phyloP scores from a whole-genome alignment of 1,140 invertebrate genomes.

The Leptestheria dahalacensis region DNA sequence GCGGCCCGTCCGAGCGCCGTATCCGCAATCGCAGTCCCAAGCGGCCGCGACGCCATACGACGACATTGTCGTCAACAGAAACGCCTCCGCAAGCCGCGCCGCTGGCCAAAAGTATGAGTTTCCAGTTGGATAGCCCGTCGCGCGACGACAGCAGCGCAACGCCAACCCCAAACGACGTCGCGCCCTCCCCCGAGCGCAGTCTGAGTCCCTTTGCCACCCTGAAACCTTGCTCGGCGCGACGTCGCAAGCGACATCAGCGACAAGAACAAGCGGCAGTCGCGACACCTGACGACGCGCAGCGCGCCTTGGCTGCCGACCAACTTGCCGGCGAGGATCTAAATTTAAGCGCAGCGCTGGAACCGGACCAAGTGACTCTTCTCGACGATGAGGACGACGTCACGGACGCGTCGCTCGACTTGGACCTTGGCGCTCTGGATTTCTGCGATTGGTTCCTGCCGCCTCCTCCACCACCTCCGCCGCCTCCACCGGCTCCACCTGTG shows the following conservation, averaged over 20 bases:
- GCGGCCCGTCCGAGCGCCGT: not conserved
- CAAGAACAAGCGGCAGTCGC: not conserved
- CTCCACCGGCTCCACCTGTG: not conserved
- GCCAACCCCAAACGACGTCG: not conserved
- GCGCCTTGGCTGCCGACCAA: not conserved
- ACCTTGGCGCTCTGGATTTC: not conserved
- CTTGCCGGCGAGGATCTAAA: not conserved
- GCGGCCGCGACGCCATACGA: slow-evolving; percentile 6
- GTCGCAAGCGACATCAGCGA: not conserved
- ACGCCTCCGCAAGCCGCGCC: not conserved
- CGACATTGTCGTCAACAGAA: not conserved
- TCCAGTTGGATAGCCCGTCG: not conserved
- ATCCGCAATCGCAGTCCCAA: slow-evolving; percentile 2
- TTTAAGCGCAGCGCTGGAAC: not conserved
- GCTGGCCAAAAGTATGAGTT: not conserved
- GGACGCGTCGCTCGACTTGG: not conserved
- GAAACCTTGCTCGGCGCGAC: not conserved
- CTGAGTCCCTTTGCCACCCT: not conserved
- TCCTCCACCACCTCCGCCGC: too few relatives aligned
- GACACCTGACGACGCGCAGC: not conserved
- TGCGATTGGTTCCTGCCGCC: not conserved
- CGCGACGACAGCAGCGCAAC: not conserved
- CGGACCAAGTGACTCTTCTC: not conserved
- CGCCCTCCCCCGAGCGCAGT: not conserved
- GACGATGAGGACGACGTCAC: not conserved